Evolutionary conservation across 2,797 vertebrate species (phyloP).

Genomic region (Gallinago nigripennis): DNA sequence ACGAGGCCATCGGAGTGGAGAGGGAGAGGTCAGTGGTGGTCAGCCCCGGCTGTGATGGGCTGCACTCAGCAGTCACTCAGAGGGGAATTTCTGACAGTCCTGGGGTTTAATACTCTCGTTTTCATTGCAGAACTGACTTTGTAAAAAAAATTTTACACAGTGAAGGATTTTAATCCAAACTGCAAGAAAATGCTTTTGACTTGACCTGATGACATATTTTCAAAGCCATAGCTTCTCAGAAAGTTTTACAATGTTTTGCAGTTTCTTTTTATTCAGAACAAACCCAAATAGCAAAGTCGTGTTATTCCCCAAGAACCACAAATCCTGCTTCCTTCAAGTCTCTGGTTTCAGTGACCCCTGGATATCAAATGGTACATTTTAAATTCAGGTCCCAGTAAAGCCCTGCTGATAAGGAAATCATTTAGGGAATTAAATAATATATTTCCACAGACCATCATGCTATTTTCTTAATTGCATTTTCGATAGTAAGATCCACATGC

Average conservation of each 20-base stretch:
- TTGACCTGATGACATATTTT: rapidly evolving
- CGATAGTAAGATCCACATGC: not conserved
- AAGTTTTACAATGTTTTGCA: not conserved
- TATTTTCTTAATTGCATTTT: conserved; percentile 53
- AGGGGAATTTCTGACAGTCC: not conserved
- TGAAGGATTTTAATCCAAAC: not conserved
- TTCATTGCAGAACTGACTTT: not conserved
- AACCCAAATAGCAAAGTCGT: not conserved
- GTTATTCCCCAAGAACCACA: not conserved
- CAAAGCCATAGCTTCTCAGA: not conserved
- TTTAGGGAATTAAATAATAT: not conserved
- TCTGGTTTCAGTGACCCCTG: not conserved
- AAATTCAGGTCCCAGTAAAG: not conserved
- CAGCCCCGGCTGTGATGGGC: rapidly evolving
- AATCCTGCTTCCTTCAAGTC: not conserved
- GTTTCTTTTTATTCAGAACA: not conserved
- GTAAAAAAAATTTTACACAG: rapidly evolving
- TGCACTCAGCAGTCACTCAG: rapidly evolving
- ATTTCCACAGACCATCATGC: not conserved
- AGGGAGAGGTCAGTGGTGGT: not conserved
- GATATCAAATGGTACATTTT: not conserved
- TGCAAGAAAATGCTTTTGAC: not conserved
- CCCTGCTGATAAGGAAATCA: not conserved
- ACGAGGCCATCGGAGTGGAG: rapidly evolving
- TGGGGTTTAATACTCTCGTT: not conserved